Percentiles rank a stretch among this genome's conserved stretches.
phyloP scores from a whole-genome alignment of 2,113 vertebrate genomes.

The Sylvilagus bachmani region DNA sequence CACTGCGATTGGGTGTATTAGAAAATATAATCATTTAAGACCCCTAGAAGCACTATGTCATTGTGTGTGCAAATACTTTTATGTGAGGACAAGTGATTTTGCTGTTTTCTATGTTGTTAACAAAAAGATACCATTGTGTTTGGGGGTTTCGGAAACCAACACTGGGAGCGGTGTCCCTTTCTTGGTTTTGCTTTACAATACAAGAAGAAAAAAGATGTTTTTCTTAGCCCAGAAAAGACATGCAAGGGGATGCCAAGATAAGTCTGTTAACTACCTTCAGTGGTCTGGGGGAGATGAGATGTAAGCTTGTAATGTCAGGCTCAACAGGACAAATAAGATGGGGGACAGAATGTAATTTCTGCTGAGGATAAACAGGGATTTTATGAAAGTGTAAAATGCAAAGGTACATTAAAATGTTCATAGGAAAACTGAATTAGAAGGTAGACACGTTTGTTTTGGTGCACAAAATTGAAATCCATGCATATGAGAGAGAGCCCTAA shows the following conservation, averaged over 20 bases:
- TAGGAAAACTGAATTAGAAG: too few relatives aligned
- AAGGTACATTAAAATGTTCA: too few relatives aligned
- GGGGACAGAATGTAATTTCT: neutral
- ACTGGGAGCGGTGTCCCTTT: neutral
- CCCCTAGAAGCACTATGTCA: neutral
- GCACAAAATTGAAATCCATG: too few relatives aligned
- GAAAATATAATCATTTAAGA: neutral
- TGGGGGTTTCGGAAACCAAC: neutral
- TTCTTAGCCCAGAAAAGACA: neutral
- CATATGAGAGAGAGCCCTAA: too few relatives aligned
- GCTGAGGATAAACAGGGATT: slow-evolving; percentile 2
- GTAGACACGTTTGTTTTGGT: too few relatives aligned
- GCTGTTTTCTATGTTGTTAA: neutral
- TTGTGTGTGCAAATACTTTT: neutral
- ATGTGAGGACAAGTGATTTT: neutral
- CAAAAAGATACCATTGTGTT: neutral
- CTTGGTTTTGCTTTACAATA: neutral
- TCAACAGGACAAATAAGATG: neutral
- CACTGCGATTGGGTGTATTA: neutral
- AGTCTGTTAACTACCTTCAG: neutral
- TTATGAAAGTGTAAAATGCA: neutral
- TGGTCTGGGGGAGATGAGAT: neutral
- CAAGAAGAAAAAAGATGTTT: neutral
- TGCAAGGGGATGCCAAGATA: too few relatives aligned
- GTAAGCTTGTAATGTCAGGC: neutral